phyloP scores from a whole-genome alignment of 1,140 invertebrate genomes.

The Drosophila willistoni region DNA sequence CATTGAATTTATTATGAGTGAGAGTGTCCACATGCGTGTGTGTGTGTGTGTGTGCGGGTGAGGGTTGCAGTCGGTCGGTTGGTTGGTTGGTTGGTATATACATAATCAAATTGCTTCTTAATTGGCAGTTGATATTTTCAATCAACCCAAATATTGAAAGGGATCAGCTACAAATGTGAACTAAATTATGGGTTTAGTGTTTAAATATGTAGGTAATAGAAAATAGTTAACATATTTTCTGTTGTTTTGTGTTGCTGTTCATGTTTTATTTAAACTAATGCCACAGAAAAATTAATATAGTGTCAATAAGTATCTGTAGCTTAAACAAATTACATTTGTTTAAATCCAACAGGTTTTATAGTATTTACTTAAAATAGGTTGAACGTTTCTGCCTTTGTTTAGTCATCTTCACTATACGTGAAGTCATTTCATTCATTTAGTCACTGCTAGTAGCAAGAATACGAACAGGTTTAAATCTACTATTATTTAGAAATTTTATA shows the following conservation, averaged over 20 bases:
- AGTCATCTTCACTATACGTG: too few relatives aligned
- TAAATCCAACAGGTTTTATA: too few relatives aligned
- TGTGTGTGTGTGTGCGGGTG: background rate
- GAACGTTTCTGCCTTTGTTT: too few relatives aligned
- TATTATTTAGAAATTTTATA: too few relatives aligned
- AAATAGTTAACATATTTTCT: background rate
- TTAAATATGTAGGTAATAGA: background rate
- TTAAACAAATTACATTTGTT: too few relatives aligned
- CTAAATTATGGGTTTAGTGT: slow-evolving; percentile 34
- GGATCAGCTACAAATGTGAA: slow-evolving; percentile 27
- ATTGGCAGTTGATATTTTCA: slow-evolving; percentile 48
- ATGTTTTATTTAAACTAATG: background rate
- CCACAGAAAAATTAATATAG: background rate
- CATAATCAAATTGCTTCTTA: slow-evolving; percentile 48
- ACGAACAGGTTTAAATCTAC: too few relatives aligned
- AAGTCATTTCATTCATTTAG: too few relatives aligned
- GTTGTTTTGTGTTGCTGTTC: too few relatives aligned
- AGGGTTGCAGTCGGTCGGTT: background rate
- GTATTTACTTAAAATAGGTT: too few relatives aligned
- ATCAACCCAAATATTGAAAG: slow-evolving; percentile 15
- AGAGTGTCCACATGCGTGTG: background rate
- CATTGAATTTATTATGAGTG: slow-evolving; percentile 52
- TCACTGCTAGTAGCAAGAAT: too few relatives aligned
- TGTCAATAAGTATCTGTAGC: too few relatives aligned
- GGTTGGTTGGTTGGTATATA: slow-evolving; percentile 1